phyloP scores from a whole-genome alignment of 2,797 vertebrate genomes.

The Moxostoma hubbsi region DNA sequence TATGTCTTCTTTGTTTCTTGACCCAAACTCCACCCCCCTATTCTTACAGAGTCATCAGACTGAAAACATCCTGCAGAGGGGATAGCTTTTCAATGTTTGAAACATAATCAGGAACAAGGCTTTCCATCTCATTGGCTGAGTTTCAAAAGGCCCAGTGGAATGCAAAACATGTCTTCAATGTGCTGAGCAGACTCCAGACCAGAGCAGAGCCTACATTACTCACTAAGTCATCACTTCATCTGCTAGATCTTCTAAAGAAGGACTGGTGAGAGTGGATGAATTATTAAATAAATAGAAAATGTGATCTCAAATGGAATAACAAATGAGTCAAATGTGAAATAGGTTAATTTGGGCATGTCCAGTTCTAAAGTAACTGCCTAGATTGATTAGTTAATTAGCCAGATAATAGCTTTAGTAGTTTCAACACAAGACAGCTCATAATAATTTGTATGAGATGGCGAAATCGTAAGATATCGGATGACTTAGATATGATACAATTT shows the following conservation, averaged over 20 bases:
- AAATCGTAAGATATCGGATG: too few species aligned
- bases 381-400: too few species aligned
- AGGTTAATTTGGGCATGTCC: too few species aligned
- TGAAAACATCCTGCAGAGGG: slow-evolving; percentile 82
- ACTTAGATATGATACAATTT: too few species aligned
- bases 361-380: too few species aligned
- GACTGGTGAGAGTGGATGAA: not conserved
- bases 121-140: slow-evolving; percentile 73
- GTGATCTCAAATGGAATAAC: not conserved
- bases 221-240: slow-evolving; percentile 43
- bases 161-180: slow-evolving; percentile 76
- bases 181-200: slow-evolving; percentile 70
- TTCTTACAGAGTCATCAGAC: slow-evolving; percentile 70
- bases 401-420: too few species aligned
- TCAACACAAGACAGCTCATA: too few species aligned
- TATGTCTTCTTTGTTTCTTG: slow-evolving; percentile 77
- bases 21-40: slow-evolving; percentile 81
- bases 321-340: not conserved
- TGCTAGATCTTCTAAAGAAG: slow-evolving; percentile 2
- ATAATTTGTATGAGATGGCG: too few species aligned
- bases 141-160: slow-evolving; percentile 76
- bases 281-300: not conserved
- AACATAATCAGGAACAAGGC: slow-evolving; percentile 74
- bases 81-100: slow-evolving; percentile 79
- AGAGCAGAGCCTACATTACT: slow-evolving; percentile 63